A percentile compares a stretch with the other conserved stretches of the same genome.
phyloP scores from a whole-genome alignment of 2,888 invertebrate genomes.

The Pantelozetes paolii region DNA sequence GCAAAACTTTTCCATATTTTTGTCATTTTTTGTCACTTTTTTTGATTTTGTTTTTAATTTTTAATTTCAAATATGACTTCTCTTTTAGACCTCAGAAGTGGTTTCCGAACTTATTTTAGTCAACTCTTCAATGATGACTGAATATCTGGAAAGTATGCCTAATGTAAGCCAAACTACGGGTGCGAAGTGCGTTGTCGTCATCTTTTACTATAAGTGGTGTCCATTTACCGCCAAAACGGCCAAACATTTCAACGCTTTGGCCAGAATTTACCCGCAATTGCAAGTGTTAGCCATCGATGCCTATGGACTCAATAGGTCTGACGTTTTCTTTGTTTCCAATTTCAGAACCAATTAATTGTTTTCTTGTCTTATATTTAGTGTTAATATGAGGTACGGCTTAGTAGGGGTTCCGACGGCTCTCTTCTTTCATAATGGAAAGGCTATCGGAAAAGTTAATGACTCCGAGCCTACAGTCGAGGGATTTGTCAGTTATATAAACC shows the following conservation, averaged over 20 bases:
- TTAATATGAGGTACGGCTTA: slow-evolving; percentile 85
- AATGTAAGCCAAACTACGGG: slow-evolving; percentile 40
- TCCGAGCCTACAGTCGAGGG: slow-evolving; percentile 72
- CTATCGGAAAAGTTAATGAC: slow-evolving; percentile 77
- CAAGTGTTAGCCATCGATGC: slow-evolving; percentile 87
- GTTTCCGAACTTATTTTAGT: slow-evolving; percentile 13
- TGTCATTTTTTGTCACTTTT: background rate
- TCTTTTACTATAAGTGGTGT: slow-evolving; percentile 86
- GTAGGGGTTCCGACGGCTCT: slow-evolving; percentile 83
- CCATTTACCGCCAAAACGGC: slow-evolving; percentile 85
- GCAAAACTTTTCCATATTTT: too few relatives aligned
- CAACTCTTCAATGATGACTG: background rate
- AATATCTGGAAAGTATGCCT: slow-evolving; percentile 17
- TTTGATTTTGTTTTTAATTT: background rate
- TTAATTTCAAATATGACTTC: background rate
- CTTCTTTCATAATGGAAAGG: slow-evolving; percentile 81
- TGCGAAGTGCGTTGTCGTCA: slow-evolving; percentile 62
- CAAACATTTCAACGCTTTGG: slow-evolving; percentile 82
- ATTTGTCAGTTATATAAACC: slow-evolving; percentile 71
- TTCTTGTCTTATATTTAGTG: slow-evolving; percentile 48
- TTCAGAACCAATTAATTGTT: background rate
- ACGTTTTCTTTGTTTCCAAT: slow-evolving; percentile 32
- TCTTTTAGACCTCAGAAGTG: background rate
- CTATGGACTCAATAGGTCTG: slow-evolving; percentile 65
- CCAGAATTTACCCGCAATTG: slow-evolving; percentile 77